Conservation (phyloP, 2,797 vertebrate species). For the Mormyrops attenuatus region DNA sequence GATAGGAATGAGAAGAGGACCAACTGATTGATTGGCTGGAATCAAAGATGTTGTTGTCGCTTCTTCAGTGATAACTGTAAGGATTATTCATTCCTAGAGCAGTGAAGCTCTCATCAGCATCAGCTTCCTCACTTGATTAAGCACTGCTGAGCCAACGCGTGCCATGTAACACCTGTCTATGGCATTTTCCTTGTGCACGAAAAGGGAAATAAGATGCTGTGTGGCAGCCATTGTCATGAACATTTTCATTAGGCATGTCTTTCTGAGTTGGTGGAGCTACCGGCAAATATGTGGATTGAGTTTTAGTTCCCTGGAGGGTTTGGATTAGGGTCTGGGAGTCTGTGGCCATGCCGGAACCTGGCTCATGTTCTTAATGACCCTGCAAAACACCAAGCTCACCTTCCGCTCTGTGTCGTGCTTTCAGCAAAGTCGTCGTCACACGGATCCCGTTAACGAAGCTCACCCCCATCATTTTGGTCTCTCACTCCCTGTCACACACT, state of each 20-base stretch:
- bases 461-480: neutral
- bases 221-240: neutral
- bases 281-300: neutral
- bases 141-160: neutral
- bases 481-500: neutral
- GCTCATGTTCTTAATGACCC: neutral
- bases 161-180: neutral
- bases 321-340: neutral
- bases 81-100: neutral
- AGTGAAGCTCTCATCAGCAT: neutral
- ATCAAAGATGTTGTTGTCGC: neutral
- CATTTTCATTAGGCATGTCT: neutral
- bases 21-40: neutral
- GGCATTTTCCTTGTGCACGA: neutral
- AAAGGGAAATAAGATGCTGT: neutral
- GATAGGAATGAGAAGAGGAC: neutral
- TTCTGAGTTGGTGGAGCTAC: neutral
- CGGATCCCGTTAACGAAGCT: neutral
- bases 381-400: neutral
- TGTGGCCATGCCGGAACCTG: neutral
- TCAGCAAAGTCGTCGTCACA: neutral
- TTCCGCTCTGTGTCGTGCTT: neutral
- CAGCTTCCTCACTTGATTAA: neutral
- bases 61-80: neutral
- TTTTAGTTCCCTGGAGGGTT: neutral